These are phyloP conservation scores for Antechinus stuartii DNA, from an alignment of 2,113 vertebrate genomes.

Conservation along the genomic window DNA sequence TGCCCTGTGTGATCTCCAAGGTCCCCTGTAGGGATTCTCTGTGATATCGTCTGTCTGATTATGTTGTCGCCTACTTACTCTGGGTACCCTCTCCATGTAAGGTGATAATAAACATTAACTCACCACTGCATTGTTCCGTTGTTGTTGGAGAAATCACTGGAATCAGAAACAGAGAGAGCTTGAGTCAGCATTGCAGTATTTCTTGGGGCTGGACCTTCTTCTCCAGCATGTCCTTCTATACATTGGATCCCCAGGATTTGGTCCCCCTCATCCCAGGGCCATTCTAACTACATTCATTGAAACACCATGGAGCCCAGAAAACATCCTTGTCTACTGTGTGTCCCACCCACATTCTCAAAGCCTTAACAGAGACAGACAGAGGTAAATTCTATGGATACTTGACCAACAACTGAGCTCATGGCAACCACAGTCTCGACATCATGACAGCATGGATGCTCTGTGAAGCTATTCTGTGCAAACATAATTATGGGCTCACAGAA, in stretches of 20 bases:
- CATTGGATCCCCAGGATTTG: neutral
- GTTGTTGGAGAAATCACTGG: slow-evolving; percentile 2
- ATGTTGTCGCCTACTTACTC: neutral
- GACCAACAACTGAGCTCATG: neutral
- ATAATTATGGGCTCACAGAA: neutral
- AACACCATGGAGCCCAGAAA: neutral
- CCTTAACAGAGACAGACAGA: neutral
- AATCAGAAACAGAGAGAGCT: neutral
- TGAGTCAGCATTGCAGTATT: neutral
- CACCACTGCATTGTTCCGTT: neutral
- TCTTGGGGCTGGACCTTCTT: neutral
- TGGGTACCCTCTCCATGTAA: neutral
- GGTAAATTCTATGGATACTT: neutral
- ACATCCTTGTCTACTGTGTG: neutral
- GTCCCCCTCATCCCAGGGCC: neutral
- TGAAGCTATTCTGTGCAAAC: neutral
- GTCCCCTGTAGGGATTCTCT: neutral
- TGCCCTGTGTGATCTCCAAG: neutral
- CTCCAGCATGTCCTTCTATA: neutral
- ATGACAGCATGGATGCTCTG: neutral
- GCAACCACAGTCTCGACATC: neutral
- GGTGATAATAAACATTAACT: neutral
- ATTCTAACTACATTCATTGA: neutral
- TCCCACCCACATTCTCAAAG: neutral
- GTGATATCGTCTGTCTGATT: neutral